Evolutionary conservation across 2,113 vertebrate species (phyloP), one percentile per base, ranked within the genome.

Genomic region (Anser cygnoides): DNA sequence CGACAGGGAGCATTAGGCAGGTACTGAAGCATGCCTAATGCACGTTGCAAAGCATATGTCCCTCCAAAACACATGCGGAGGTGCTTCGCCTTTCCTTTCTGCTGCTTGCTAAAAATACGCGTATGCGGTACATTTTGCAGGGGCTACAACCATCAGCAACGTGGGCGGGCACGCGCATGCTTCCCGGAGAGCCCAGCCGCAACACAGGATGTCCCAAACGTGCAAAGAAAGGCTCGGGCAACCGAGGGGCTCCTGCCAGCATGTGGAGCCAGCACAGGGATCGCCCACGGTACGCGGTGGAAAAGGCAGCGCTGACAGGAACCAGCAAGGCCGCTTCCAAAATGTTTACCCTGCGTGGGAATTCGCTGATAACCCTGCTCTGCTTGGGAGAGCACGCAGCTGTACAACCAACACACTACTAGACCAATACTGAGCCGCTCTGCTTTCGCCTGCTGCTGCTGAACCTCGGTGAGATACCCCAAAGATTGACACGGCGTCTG

Each of bases 21-120:
- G 92, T 97, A 93, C 55, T 11, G 35, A 95, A 84, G 95, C 92
- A 81, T 92, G 68, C 68, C 90, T 92, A 95, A 92, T 89, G 67
- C 70, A 72, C 65, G 4, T 26, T 89, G 91, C 82, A 62, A 82
- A 85, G 87, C 54, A 76, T 25, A 70, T 55, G 73, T 18, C 2
- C 1, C 39, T 84, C 54, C 62, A 78, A 78, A 74, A 75, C 23
- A 73, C 57, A 54, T 68, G 70, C 67, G 33, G 58, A 86, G 85
- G 41, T 33, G 46, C 4, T n/a, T 84, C 66, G 54, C n/a, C 52
- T 86, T 77, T 70, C 28, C 7, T 46, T 81, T 55, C 89, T 7
- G 54, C 44, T 72, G 66, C 71, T 82, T 81, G 87, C 78, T 4
- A 87, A 87, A 78, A 84, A 79, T 57, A 89, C n/a, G 87, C 67